Evolutionary conservation across 2,888 invertebrate species (phyloP).

Genomic region (Papilio demoleus): DNA sequence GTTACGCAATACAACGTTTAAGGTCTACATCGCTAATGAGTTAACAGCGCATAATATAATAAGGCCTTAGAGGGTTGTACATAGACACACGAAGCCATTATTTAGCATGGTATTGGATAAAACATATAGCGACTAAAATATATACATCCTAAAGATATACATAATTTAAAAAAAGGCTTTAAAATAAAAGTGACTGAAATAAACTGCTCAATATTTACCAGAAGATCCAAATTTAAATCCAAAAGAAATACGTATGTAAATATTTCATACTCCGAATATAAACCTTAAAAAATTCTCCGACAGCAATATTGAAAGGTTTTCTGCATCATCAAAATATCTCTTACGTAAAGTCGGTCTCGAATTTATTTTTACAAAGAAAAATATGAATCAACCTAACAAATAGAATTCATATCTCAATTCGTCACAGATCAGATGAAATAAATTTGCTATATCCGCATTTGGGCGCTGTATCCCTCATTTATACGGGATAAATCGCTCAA

Average conservation of each 20-base stretch:
- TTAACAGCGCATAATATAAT: too few relatives aligned
- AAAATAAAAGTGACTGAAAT: background rate
- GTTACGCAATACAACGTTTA: too few relatives aligned
- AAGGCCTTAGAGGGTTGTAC: too few relatives aligned
- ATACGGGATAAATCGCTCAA: constrained; percentile 66
- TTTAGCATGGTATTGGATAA: too few relatives aligned
- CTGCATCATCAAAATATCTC: constrained; percentile 14
- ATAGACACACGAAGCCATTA: too few relatives aligned
- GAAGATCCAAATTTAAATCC: constrained; percentile 1
- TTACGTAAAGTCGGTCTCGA: constrained; percentile 16
- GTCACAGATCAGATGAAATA: constrained; percentile 46
- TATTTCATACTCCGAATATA: background rate
- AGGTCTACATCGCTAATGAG: too few relatives aligned
- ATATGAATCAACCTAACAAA: constrained; percentile 47
- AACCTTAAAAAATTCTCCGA: background rate
- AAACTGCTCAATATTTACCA: background rate
- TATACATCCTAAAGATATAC: background rate
- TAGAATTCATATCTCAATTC: constrained; percentile 44
- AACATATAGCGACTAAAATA: background rate
- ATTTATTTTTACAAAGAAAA: constrained; percentile 42
- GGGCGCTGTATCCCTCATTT: constrained; percentile 56
- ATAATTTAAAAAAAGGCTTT: background rate
- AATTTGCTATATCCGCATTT: constrained; percentile 52
- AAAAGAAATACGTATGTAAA: constrained; percentile 7
- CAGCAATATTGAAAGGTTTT: constrained; percentile 14